Conservation (phyloP, 2,888 invertebrate genomes). For the Agapostemon virescens region DNA sequence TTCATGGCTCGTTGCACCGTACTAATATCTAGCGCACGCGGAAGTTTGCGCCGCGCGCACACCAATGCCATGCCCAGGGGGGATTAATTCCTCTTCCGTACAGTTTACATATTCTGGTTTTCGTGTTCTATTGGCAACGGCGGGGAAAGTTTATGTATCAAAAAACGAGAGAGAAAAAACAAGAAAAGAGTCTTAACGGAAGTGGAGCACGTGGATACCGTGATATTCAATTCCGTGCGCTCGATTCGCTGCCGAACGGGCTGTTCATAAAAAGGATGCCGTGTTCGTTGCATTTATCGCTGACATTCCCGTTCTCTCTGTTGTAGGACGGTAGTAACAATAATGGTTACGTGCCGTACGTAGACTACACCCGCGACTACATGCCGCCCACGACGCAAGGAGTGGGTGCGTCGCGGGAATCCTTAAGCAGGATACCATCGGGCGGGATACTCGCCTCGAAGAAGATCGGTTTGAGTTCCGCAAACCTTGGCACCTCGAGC, state of each 20-base stretch:
- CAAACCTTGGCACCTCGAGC: slow-evolving; percentile 75
- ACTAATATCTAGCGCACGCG: neutral
- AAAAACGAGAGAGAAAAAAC: too few species aligned
- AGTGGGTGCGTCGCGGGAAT: slow-evolving; percentile 78
- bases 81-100: slow-evolving; percentile 27
- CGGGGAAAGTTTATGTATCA: too few species aligned
- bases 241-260: neutral
- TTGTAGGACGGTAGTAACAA: slow-evolving; percentile 89
- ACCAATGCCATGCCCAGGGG: slow-evolving; percentile 15
- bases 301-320: slow-evolving; percentile 36
- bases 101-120: slow-evolving; percentile 14
- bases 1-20: slow-evolving; percentile 6
- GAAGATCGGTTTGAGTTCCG: slow-evolving; percentile 79
- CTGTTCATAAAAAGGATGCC: slow-evolving; percentile 8
- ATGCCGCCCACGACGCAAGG: slow-evolving; percentile 88
- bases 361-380: slow-evolving; percentile 93
- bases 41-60: slow-evolving; percentile 11
- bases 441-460: slow-evolving; percentile 78
- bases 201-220: neutral
- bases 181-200: slow-evolving; percentile 8
- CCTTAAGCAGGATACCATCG: slow-evolving; percentile 78
- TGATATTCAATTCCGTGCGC: neutral
- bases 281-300: neutral
- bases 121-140: neutral
- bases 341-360: slow-evolving; percentile 93